Base-by-base conservation (phyloP, 2,888 invertebrate species). In the Nysson spinosus region DNA sequence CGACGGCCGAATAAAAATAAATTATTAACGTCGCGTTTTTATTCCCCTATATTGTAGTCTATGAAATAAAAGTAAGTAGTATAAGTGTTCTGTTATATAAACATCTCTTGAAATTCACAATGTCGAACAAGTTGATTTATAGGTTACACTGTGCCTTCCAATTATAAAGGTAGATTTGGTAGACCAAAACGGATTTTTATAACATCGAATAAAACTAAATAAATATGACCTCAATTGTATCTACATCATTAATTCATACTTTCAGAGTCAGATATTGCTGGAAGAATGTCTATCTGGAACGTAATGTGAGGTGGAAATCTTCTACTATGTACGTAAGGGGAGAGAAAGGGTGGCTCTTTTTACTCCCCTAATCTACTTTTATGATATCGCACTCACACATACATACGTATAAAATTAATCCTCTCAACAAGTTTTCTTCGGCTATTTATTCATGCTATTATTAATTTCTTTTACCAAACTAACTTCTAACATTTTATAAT, bases 291-390 rank as follows among this genome's bases (percentile, higher is more conserved):
- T 26, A 43, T 20, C 30, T 19, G 34, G 35, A 47, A 50, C 28
- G 40, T 51, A 47, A 32, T 40, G 35, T 17, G 46, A 40, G 55
- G 62, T 50, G 40, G 40, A 65, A 62, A 65, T 62, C 28, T 50
- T 65, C 24, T 19, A n/a, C n/a, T n/a, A n/a, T n/a, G n/a, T n/a
- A n/a, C n/a, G n/a, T n/a, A n/a, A n/a, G 26, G 44, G 28, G 12
- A 6, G 49, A 35, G 5, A 54, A 39, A 42, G 49, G 44, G 46
- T 56, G 47, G 69, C 69, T 64, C 67, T 62, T 69, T n/a, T 67
- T 73, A 76, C 74, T 75, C 70, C 58, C n/a, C 65, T 72, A 79
- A 81, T 79, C 77, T 75, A 80, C 77, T 80, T 80, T 78, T 78
- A 77, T 77, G 79, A 77, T 80, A 77, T 78, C 69, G 74, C 70